These are phyloP conservation scores for Geothlypis trichas DNA, from an alignment of 2,113 vertebrate species.

Conservation along the genomic window DNA sequence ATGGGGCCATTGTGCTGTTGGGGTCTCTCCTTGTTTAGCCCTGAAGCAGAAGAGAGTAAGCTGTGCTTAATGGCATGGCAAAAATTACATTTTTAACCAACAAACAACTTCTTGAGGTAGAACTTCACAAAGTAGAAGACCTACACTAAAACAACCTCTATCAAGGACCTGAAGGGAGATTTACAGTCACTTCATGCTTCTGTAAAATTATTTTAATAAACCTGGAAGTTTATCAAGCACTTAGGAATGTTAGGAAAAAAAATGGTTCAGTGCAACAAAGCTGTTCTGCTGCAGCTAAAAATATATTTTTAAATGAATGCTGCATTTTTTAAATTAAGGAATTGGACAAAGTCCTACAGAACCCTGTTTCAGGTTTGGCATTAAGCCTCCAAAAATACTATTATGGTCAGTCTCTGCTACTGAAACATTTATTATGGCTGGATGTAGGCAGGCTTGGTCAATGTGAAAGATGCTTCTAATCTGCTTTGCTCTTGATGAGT, in stretches of 20 bases:
- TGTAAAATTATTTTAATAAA: constrained; percentile 61
- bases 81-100: not conserved
- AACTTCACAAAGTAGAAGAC: not conserved
- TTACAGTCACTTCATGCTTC: constrained; percentile 51
- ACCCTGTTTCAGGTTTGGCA: constrained; percentile 49
- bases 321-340: constrained; percentile 69
- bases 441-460: constrained; percentile 23
- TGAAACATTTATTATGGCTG: constrained; percentile 52
- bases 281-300: constrained; percentile 50
- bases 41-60: not conserved
- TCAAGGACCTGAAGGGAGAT: not conserved
- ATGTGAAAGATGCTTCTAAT: constrained; percentile 46
- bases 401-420: constrained; percentile 61
- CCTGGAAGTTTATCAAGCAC: constrained; percentile 52
- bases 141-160: not conserved
- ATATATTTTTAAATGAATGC: constrained; percentile 47
- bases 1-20: not conserved
- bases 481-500: constrained; percentile 25
- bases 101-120: not conserved
- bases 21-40: not conserved
- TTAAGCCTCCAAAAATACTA: constrained; percentile 57
- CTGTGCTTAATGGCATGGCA: not conserved
- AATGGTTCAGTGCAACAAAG: not conserved
- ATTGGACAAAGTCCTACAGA: constrained; percentile 49
- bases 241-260: constrained; percentile 19